phyloP scores from a whole-genome alignment of 2,113 vertebrate genomes.

The Clarias magur region DNA sequence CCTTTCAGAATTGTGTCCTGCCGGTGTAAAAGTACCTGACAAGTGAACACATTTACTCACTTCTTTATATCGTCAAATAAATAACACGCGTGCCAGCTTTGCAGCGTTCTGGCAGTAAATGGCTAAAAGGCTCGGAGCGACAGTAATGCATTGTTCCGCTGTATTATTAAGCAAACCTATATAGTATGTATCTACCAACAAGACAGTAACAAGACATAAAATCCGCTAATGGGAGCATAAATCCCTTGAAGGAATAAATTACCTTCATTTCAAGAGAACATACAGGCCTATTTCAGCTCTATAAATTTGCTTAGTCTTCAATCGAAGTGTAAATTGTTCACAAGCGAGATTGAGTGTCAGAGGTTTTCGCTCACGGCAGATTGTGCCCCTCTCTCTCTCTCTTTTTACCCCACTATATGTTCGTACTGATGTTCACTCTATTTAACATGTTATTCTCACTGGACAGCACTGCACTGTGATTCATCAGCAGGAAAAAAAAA shows the following conservation, averaged over 20 bases:
- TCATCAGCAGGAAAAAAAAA: conserved; percentile 32
- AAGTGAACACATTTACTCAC: neutral
- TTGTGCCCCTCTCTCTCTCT: neutral
- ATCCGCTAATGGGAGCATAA: conserved; percentile 21
- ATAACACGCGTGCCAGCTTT: neutral
- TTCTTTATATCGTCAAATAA: neutral
- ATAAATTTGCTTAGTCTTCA: conserved; percentile 26
- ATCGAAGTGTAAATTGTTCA: conserved; percentile 21
- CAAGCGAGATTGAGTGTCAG: neutral
- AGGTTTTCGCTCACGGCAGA: neutral
- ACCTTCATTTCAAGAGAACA: conserved; percentile 19
- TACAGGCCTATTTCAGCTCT: neutral
- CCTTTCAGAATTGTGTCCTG: neutral
- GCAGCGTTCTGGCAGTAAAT: neutral
- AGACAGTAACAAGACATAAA: conserved; percentile 9
- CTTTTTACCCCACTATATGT: neutral
- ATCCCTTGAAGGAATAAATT: conserved; percentile 24
- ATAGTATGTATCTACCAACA: neutral
- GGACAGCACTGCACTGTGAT: conserved; percentile 7
- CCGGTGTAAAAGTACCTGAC: neutral
- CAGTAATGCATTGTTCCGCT: neutral
- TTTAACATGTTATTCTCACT: conserved; percentile 23
- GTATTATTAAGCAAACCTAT: conserved; percentile 6
- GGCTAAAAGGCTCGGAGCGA: neutral
- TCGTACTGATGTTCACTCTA: conserved; percentile 29